Conservation (phyloP, 2,888 invertebrate genomes). For the Callimorpha dominula region DNA sequence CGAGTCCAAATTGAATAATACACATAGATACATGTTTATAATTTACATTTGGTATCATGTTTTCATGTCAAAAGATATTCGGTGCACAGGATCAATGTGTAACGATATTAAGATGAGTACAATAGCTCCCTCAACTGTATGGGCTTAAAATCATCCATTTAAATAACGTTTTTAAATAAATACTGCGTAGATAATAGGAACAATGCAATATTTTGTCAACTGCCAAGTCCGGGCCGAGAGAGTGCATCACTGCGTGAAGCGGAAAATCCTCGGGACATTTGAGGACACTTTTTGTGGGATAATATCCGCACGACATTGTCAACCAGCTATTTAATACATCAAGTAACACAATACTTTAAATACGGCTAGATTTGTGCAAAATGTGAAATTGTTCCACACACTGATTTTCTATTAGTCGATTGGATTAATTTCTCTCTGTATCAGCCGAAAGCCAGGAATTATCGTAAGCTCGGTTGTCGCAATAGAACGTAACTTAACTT, state of each 20-base stretch:
- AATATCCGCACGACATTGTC: slow-evolving; percentile 87
- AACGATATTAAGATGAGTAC: slow-evolving; percentile 76
- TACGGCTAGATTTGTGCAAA: slow-evolving; percentile 86
- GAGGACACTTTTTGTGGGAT: slow-evolving; percentile 86
- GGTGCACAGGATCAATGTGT: slow-evolving; percentile 63
- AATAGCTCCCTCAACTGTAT: slow-evolving; percentile 79
- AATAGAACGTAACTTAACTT: slow-evolving; percentile 32
- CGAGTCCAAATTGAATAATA: slow-evolving; percentile 2
- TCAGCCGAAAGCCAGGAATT: slow-evolving; percentile 40
- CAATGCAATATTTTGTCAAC: slow-evolving; percentile 87
- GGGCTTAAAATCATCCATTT: slow-evolving; percentile 86
- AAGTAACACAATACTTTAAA: slow-evolving; percentile 86
- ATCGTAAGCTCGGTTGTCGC: slow-evolving; percentile 29
- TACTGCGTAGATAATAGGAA: slow-evolving; percentile 85
- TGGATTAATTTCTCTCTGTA: slow-evolving; percentile 75
- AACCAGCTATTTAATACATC: slow-evolving; percentile 86
- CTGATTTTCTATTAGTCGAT: slow-evolving; percentile 78
- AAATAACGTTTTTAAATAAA: slow-evolving; percentile 87
- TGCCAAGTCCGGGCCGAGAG: slow-evolving; percentile 81
- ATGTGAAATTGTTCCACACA: slow-evolving; percentile 83
- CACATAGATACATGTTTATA: slow-evolving; percentile 12
- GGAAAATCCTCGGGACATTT: slow-evolving; percentile 86
- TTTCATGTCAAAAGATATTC: slow-evolving; percentile 56
- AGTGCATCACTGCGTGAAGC: slow-evolving; percentile 85
- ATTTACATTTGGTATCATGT: slow-evolving; percentile 20